Base-by-base conservation (phyloP, 2,113 vertebrate species). In the Pampusana beccarii region DNA sequence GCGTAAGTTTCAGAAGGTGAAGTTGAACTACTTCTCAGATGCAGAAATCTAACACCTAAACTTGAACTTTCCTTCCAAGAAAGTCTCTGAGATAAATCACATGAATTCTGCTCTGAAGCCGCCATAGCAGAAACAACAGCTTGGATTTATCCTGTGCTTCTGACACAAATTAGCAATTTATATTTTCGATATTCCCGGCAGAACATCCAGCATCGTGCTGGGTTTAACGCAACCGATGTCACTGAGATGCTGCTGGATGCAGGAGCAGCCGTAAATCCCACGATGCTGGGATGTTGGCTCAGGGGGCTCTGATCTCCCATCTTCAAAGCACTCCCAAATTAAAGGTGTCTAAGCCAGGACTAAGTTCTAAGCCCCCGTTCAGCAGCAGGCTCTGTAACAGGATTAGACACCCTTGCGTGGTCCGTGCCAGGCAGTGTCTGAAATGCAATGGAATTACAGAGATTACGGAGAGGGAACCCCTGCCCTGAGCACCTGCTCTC, bases 191-290 rank as follows among this genome's bases (percentile, higher is more conserved):
- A 0, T 4, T 36, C 3, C 64, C 6, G 54, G 58, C 38, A 65
- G 58, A 57, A 50, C 1, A 5, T 1, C 7, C 33, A 38, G 77
- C 2, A 0, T 2, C 1, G 0, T 4, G 48, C 12, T 13, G 67
- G 11, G 9, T 16, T 72, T 36, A 11, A 46, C 44, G 9, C 44
- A 46, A 46, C 44, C 18, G 44, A 46, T 18, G 8, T 46, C 18
- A 18, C 18, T 12, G 40, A 40, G 44, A 46, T 46, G 44, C 18
- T 18, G 9, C 44, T 19, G 44, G 18, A 46, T 46, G 18, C 44
- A 46, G 31, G 24, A 54, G 58, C 11, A 50, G 44, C 31, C 4
- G 10, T 9, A 29, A 16, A 71, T 16, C 46, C 66, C 42, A 3
- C 42, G 7, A 44, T 44, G 42, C 42, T 8, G 9, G 0, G 4